Evolutionary conservation across 2,797 vertebrate species (phyloP).

Genomic region (Pipistrellus pygmaeus): DNA sequence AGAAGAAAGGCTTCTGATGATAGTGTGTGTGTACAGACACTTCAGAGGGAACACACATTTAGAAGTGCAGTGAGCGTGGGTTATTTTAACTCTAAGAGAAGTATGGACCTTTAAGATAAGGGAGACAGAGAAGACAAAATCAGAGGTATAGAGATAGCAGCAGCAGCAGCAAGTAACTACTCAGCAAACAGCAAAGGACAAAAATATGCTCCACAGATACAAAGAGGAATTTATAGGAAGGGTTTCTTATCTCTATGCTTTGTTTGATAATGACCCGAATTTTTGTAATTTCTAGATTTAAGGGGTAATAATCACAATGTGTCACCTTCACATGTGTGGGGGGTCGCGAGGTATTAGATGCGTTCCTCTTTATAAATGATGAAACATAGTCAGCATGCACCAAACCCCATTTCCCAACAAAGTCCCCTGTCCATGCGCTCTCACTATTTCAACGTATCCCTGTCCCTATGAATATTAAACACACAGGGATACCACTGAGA

Average conservation of each 20-base stretch:
- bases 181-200: background rate
- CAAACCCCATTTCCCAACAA: background rate
- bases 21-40: background rate
- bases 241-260: background rate
- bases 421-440: background rate
- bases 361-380: background rate
- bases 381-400: background rate
- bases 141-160: background rate
- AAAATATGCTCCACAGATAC: background rate
- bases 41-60: background rate
- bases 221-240: background rate
- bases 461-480: background rate
- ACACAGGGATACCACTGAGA: background rate
- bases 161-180: background rate
- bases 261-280: background rate
- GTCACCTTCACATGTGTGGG: background rate
- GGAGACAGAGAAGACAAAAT: background rate
- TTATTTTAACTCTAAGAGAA: constrained; percentile 6
- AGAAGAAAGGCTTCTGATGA: background rate
- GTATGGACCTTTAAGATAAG: background rate
- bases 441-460: background rate
- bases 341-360: background rate
- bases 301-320: background rate
- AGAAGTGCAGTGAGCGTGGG: background rate
- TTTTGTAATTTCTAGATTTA: constrained; percentile 1